Base-by-base conservation (phyloP, 2,888 invertebrate species). In the Drosophila monieri region DNA sequence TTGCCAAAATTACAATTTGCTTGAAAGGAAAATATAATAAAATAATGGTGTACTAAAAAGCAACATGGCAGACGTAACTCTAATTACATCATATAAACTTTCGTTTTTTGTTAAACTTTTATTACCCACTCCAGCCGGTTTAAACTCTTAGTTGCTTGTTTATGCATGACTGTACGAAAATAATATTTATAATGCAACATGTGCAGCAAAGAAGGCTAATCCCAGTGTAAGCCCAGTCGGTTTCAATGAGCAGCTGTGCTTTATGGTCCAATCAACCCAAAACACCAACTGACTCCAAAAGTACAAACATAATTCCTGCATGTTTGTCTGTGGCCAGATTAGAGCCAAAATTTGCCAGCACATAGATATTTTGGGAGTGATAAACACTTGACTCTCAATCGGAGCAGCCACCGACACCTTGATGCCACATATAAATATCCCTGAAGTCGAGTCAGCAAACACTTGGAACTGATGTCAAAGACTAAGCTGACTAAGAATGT, bases 161-260 rank as follows among this genome's bases (percentile, higher is more conserved):
- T 23, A 32, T 44, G 6, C 54, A 35, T 47, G 14, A 6, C 6
- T 10, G 32, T 23, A 21, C 8, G 37, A 60, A 55, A 30, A 59
- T 54, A 37, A 49, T 54, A 57, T 65, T 47, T 54, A 52, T 72
- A 67, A 66, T 68, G 73, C 43, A 59, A 55, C 83, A 84, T 76
- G 77, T 85, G 83, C 70, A 57, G 57, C 67, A 71, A 58, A 47
- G 69, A 39, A 41, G 52, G 56, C 58, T 87, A 84, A 84, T 84
- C 83, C 85, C 54, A 59, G 74, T 69, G 61, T 87, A 84, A 84
- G 76, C 76, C 70, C 70, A 61, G 58, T 68, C 54, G 68, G 56
- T 49, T 48, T 59, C 60, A 55, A 44, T 52, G 32, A 72, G 43
- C 83, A 84, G 79, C 73, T 84, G 83, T 70, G 81, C 60, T 65